Base-by-base conservation (phyloP, 1,140 invertebrate genomes). In the Lucilia sericata region DNA sequence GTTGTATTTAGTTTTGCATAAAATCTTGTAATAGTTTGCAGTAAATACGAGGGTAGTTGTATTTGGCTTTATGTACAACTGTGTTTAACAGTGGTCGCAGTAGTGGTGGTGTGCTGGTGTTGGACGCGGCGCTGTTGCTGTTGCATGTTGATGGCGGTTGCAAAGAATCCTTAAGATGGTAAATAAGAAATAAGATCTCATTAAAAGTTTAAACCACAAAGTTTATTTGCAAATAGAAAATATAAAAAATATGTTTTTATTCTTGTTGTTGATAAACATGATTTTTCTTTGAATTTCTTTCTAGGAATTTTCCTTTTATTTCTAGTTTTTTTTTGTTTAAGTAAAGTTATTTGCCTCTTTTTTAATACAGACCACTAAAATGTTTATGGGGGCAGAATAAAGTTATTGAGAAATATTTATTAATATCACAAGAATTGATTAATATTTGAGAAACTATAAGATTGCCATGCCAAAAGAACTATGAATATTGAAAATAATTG, bases 121-220 rank as follows among this genome's bases (percentile, higher is more conserved):
- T 36, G 30, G 25, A 12, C 3, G 5, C 12, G 74, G 74, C 2
- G 30, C 19, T 74, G n/a, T n/a, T 19, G 70, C 7, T 30, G 55
- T 65, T 42, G 51, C 8, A 12, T 55, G 51, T 55, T 55, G 51
- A 42, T 42, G 42, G 74, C 8, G n/a, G 74, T 42, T 7, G 42
- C 19, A 70, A 78, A 80, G 36, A 75, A 84, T 80, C 83, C 47
- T 75, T 80, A 65, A 80, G 76, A 82, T 84, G 78, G 75, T 70
- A 84, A 84, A 84, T 82, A 84, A 82, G 34, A 80, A 49, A n/a
- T 42, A 82, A 84, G 80, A 84, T 84, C 84, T 84, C 84, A 84
- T 84, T 84, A 84, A 84, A 84, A 84, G 84, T 84, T 84, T 82
- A 84, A 82, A 81, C 84, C 84, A 82, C 84, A 84, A 84, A 83